Conservation (phyloP, 1,140 invertebrate species). For the Drosophila bipectinata region DNA sequence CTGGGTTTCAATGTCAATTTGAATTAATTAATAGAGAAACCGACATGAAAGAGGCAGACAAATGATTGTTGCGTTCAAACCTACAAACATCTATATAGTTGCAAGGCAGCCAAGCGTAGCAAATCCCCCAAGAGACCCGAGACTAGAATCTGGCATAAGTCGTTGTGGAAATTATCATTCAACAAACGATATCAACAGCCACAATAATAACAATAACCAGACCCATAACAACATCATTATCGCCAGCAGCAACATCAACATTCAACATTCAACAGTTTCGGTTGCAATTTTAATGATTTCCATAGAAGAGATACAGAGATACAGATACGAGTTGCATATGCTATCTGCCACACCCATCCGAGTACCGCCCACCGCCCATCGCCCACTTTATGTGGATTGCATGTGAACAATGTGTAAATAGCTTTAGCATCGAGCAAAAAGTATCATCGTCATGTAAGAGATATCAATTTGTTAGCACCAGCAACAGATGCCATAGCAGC, state of each 20-base stretch:
- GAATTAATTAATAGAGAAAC: conserved; percentile 74
- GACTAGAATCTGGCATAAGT: conserved; percentile 9
- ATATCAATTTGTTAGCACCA: conserved; percentile 65
- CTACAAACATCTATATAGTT: conserved; percentile 8
- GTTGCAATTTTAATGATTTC: conserved; percentile 74
- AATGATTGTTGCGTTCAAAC: conserved; percentile 6
- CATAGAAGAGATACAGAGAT: conserved; percentile 41
- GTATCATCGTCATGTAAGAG: conserved; percentile 57
- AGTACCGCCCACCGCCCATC: background rate
- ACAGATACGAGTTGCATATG: conserved; percentile 20
- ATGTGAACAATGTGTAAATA: conserved; percentile 59
- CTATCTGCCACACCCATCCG: conserved; percentile 5
- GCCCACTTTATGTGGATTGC: conserved; percentile 24
- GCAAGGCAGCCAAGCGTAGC: conserved; percentile 69
- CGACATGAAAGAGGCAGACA: conserved; percentile 49
- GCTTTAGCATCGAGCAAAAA: conserved; percentile 31
- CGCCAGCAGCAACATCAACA: conserved; percentile 18
- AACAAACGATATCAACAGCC: conserved; percentile 60
- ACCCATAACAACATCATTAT: conserved; percentile 29
- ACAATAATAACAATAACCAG: conserved; percentile 32
- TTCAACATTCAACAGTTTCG: conserved; percentile 41
- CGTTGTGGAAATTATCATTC: conserved; percentile 64
- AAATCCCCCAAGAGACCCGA: conserved; percentile 27
- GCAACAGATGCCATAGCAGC: conserved; percentile 22
- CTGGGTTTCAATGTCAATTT: conserved; percentile 76